These are phyloP conservation scores for Marronus borbonicus DNA, from an alignment of 2,888 invertebrate genomes.

Conservation along the genomic window DNA sequence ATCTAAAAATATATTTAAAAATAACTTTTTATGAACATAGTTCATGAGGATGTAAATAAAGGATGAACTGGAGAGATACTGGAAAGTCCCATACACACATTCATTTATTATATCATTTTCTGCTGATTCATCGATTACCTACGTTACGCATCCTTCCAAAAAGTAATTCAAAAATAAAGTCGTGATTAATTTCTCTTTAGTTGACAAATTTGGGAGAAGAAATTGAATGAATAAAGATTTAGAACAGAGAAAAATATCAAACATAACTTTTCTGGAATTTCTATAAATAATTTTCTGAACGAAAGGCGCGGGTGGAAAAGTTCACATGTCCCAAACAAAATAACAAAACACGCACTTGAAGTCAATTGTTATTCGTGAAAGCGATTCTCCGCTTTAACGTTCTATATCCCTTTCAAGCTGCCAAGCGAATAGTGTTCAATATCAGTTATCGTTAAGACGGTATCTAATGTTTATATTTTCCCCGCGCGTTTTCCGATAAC, in stretches of 20 bases:
- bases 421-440: not conserved
- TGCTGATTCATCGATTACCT: not conserved
- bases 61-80: not conserved
- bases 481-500: slow-evolving; percentile 9
- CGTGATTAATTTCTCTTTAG: slow-evolving; percentile 26
- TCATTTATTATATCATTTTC: not conserved
- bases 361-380: not conserved
- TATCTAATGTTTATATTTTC: slow-evolving; percentile 32
- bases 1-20: not conserved
- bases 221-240: not conserved
- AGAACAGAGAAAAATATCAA: not conserved
- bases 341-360: not conserved
- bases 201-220: slow-evolving; percentile 2
- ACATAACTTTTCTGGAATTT: slow-evolving; percentile 22
- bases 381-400: too few species aligned
- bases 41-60: not conserved
- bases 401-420: not conserved
- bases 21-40: not conserved
- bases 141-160: slow-evolving; percentile 13
- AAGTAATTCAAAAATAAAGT: slow-evolving; percentile 27
- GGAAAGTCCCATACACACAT: slow-evolving; percentile 1
- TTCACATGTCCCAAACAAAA: slow-evolving; percentile 20
- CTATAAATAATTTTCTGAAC: slow-evolving; percentile 9
- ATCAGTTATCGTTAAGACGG: not conserved
- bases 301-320: not conserved